Evolutionary conservation across 2,113 vertebrate species (phyloP), one percentile per base, ranked within the genome.

Genomic region (Leiothrix lutea): DNA sequence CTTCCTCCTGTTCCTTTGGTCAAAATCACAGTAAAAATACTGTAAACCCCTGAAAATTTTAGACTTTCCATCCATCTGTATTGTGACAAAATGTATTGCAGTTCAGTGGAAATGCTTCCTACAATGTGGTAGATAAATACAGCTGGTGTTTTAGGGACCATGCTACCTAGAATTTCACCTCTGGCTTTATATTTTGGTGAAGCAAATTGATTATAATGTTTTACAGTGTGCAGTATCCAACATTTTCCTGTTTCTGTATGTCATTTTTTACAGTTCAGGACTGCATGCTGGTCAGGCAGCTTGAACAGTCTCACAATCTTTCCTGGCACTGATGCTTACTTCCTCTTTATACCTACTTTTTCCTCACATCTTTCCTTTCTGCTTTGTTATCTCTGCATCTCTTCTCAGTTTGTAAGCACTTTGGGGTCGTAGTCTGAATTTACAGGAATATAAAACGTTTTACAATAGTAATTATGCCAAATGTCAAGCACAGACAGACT

Each of bases 391-490:
- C 17, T 45, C 50, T 72, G 11, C 65, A 21, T 83, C 44, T 86
- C 56, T 7, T 61, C 54, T 51, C 33, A 28, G 21, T 81, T 51
- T 80, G 66, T 82, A 71, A 82, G 79, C 58, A 58, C 42, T 95
- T 80, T 6, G 33, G 26, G 42, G 12, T 60, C 4, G 1, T 31
- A 57, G 45, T 47, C 57, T 62, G 54, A 88, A 86, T 86, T 83
- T 90, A 80, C 3, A 0, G 31, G 66, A 85, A 50, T 77, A 53
- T 69, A 80, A 82, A 89, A 75, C 2, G 5, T 73, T 95, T 85
- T 95, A 85, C 57, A 82, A 1, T 91, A 70, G 61, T 79, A 89
- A 80, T 95, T 82, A 77, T 45, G 45, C 54, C 74, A 92, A 95
- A 86, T 90, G 67, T 80, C 67, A 90, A 88, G 75, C 7, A 0